Evolutionary conservation across 1,140 invertebrate genomes (phyloP).

Genomic region (Propsilocerus akamusi): DNA sequence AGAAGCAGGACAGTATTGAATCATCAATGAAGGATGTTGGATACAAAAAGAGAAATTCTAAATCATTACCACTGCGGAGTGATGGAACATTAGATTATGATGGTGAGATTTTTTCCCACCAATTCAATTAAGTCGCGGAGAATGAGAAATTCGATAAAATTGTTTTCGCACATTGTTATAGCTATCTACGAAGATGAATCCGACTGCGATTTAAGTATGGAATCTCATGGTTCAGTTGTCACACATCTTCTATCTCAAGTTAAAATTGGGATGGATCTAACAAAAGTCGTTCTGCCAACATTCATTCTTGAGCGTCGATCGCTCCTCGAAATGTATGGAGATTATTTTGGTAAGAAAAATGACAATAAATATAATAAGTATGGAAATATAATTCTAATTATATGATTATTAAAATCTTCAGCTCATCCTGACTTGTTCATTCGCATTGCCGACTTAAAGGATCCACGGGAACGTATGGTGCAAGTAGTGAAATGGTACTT

Average conservation of each 20-base stretch:
- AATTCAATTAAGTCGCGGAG: background rate
- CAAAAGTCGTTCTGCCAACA: constrained; percentile 91
- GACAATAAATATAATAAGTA: too few relatives aligned
- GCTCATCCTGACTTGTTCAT: constrained; percentile 93
- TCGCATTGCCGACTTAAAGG: constrained; percentile 65
- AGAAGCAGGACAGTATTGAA: background rate
- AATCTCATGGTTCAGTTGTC: constrained; percentile 87
- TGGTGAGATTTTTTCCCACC: constrained; percentile 27
- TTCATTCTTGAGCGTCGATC: constrained; percentile 92
- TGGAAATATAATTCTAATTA: too few relatives aligned
- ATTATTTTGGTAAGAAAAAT: too few relatives aligned
- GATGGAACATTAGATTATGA: constrained; percentile 51
- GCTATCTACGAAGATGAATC: constrained; percentile 77
- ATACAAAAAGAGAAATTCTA: constrained; percentile 3
- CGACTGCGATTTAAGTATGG: constrained; percentile 73
- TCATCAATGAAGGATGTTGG: background rate
- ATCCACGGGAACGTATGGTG: constrained; percentile 77
- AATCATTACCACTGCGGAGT: constrained; percentile 29
- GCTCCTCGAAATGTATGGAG: constrained; percentile 92
- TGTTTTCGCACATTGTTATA: constrained; percentile 24
- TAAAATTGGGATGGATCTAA: constrained; percentile 96
- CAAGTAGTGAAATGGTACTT: constrained; percentile 89
- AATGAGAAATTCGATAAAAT: background rate
- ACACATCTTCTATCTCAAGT: constrained; percentile 88
- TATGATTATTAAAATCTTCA: too few relatives aligned